These are phyloP conservation scores for Minunthozetes semirufus DNA, from an alignment of 2,888 invertebrate genomes.

Conservation along the genomic window DNA sequence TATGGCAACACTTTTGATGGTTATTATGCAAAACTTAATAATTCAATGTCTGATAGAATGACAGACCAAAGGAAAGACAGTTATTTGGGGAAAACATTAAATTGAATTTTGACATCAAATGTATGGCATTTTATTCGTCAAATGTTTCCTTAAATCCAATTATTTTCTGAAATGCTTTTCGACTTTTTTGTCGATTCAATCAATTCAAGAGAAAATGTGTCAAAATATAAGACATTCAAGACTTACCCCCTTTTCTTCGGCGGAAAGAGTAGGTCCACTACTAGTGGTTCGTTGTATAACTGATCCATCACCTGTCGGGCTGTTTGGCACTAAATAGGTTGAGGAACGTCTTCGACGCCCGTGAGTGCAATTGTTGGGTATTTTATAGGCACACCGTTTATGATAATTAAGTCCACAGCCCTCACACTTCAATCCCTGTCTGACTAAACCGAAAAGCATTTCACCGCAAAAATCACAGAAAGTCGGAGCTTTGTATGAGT, in stretches of 20 bases:
- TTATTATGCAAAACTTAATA: too few relatives aligned
- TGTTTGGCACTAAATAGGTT: slow-evolving; percentile 44
- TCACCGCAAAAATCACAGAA: slow-evolving; percentile 99
- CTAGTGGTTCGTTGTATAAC: slow-evolving; percentile 41
- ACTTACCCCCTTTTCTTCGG: slow-evolving; percentile 50
- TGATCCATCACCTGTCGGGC: slow-evolving; percentile 40
- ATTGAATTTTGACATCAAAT: too few relatives aligned
- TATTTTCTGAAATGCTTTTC: too few relatives aligned
- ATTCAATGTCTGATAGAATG: too few relatives aligned
- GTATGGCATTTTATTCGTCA: too few relatives aligned
- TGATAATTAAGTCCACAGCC: slow-evolving; percentile 98
- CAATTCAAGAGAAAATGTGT: too few relatives aligned
- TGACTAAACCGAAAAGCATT: slow-evolving; percentile 95
- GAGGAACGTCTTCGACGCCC: slow-evolving; percentile 52
- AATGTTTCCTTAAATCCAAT: too few relatives aligned
- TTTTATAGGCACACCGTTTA: slow-evolving; percentile 86
- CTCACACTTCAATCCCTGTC: slow-evolving; percentile 98
- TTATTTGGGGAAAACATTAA: too few relatives aligned
- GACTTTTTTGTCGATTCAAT: too few relatives aligned
- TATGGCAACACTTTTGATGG: too few relatives aligned
- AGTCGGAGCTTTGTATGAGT: slow-evolving; percentile 97
- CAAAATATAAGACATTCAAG: slow-evolving; percentile 15
- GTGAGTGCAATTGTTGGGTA: slow-evolving; percentile 89
- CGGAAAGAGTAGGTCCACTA: slow-evolving; percentile 47
- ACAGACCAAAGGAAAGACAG: too few relatives aligned